Conservation (phyloP, 2,888 invertebrate genomes). For the Plebejus anna region DNA sequence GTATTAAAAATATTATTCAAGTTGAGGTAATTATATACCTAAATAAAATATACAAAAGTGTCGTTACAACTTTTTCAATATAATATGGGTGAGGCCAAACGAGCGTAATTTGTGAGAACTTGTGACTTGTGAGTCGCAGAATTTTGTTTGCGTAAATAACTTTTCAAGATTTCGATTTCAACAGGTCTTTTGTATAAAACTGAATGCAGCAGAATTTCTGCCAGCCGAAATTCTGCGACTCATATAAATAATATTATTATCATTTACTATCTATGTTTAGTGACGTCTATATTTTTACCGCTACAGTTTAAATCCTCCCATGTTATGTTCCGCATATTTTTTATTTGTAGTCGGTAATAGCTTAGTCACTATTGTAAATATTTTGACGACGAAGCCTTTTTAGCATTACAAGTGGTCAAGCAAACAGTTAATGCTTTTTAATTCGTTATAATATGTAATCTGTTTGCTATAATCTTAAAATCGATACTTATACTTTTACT, state of each 20-base stretch:
- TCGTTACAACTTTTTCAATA: no score
- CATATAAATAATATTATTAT: neutral
- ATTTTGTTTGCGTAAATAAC: no score
- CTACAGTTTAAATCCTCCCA: constrained; percentile 27
- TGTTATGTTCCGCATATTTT: constrained; percentile 9
- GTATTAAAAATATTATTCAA: no score
- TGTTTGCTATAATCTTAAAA: neutral
- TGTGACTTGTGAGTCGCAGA: no score
- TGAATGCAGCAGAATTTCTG: no score
- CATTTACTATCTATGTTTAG: neutral
- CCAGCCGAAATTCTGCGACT: no score
- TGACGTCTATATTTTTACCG: constrained; percentile 14
- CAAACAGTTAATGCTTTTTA: constrained; percentile 1
- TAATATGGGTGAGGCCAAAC: no score
- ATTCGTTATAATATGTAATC: neutral
- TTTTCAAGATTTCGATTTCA: no score
- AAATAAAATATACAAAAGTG: no score
- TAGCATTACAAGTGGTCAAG: neutral
- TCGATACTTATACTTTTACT: neutral
- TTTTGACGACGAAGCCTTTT: neutral
- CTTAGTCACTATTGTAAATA: constrained; percentile 26
- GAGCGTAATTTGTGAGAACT: no score
- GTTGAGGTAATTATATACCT: no score
- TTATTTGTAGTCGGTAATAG: neutral
- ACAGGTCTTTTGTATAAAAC: no score